Base-by-base conservation (phyloP, 2,888 invertebrate species). In the Cybosia mesomella region DNA sequence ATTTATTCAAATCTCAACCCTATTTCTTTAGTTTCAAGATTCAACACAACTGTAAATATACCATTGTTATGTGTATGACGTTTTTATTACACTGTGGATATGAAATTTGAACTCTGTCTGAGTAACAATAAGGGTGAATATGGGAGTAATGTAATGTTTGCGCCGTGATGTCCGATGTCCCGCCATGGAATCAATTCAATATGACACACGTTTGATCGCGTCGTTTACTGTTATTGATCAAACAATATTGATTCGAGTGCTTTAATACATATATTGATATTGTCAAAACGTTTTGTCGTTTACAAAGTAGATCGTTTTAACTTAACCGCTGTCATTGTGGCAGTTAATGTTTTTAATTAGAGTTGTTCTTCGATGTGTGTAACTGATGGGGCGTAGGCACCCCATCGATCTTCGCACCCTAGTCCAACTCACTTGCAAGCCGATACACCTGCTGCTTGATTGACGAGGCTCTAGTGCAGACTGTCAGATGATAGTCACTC, bases 181-280 rank as follows among this genome's bases (percentile, higher is more conserved):
- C 74, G 78, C 73, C 80, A 71, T 82, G 75, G 89, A 90, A 91
- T 92, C 92, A 92, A 91, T 92, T 90, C 89, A 89, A 91, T 92
- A 92, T 91, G 87, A 90, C 83, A 86, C 84, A 83, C 87, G 84
- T 92, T 91, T 91, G 91, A 92, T 92, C 85, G 85, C 87, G 85
- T 88, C 87, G 87, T 87, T 87, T 72, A 81, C 76, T 75, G 83
- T 87, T 89, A 88, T 89, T 84, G 84, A 83, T 84, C 83, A 84
- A 82, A 86, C 82, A 84, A 84, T 81, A 84, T 82, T n/a, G n/a
- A n/a, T n/a, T 84, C 77, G 71, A 84, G 82, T 81, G 79, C 75
- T 72, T 77, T 75, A 80, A 81, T 80, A 81, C 72, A 64, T 79
- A 73, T 73, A 71, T 68, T 66, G 76, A 68, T 71, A 66, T 67